These are phyloP conservation scores for Bugulina stolonifera DNA, from an alignment of 2,888 invertebrate species.

Conservation along the genomic window DNA sequence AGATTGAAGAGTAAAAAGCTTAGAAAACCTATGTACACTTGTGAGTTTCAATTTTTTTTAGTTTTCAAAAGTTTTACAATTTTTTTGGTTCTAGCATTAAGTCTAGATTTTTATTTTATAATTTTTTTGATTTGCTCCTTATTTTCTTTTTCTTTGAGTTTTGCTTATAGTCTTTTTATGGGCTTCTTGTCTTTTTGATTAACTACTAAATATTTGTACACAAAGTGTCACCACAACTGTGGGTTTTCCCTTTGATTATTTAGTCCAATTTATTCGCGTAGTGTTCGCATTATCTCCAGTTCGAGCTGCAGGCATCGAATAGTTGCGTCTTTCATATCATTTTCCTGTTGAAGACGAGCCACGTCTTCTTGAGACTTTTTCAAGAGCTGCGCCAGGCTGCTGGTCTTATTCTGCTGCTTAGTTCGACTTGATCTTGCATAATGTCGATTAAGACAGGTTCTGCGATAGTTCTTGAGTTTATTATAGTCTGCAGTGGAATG, in stretches of 20 bases:
- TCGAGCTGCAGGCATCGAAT: conserved; percentile 17
- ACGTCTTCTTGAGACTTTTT: neutral
- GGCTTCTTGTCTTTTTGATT: neutral
- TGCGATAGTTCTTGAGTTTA: neutral
- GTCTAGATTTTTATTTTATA: neutral
- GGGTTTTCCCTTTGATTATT: neutral
- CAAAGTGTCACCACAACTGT: neutral
- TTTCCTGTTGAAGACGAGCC: neutral
- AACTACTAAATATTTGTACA: neutral
- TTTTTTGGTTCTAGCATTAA: neutral
- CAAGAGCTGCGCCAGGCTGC: neutral
- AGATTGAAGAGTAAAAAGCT: neutral
- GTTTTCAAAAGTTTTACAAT: conserved; percentile 3
- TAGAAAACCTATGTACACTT: conserved; percentile 4
- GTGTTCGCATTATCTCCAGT: neutral
- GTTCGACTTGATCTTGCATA: conserved; percentile 22
- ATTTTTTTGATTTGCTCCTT: conserved; percentile 15
- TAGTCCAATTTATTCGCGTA: neutral
- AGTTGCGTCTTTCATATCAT: conserved; percentile 20
- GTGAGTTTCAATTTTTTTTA: neutral
- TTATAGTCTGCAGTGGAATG: neutral
- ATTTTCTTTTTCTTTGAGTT: conserved; percentile 13
- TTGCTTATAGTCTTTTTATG: neutral
- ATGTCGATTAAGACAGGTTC: conserved; percentile 5
- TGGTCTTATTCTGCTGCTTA: conserved; percentile 6